A percentile compares a stretch with the other conserved stretches of the same genome.
Conservation (phyloP, 2,113 vertebrate species). For the Glaucomys volans region DNA sequence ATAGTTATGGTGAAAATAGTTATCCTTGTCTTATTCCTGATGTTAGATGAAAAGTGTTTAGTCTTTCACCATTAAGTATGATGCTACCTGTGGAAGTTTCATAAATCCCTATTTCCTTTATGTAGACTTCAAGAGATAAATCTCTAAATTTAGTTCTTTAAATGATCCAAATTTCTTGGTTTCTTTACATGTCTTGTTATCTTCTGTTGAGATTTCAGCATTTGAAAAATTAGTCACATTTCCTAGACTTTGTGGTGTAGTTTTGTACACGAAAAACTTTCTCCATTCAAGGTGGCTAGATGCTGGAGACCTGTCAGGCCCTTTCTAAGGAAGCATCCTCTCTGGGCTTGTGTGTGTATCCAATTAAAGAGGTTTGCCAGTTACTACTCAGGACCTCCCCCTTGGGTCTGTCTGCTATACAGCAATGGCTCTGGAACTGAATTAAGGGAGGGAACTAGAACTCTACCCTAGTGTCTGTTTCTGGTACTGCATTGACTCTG, state of each 20-base stretch:
- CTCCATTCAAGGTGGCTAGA: neutral
- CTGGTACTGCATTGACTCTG: neutral
- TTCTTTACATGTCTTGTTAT: neutral
- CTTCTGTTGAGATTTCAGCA: neutral
- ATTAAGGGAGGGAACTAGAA: neutral
- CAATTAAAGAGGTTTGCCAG: neutral
- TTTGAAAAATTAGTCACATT: neutral
- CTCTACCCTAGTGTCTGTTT: neutral
- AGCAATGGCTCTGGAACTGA: too few species aligned
- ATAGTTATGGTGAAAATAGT: neutral
- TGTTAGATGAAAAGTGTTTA: neutral
- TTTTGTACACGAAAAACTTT: neutral
- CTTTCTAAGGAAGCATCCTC: neutral
- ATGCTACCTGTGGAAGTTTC: neutral
- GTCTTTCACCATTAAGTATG: neutral
- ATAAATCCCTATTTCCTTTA: neutral
- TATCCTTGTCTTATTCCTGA: neutral
- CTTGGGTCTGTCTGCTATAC: neutral
- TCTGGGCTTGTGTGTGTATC: neutral
- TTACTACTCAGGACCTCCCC: neutral
- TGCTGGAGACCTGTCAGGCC: too few species aligned
- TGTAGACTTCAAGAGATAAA: neutral
- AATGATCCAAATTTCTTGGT: neutral
- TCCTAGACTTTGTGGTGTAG: neutral
- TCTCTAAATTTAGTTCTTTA: neutral